Conservation (phyloP, 1,140 invertebrate genomes). For the Papilio helenus region DNA sequence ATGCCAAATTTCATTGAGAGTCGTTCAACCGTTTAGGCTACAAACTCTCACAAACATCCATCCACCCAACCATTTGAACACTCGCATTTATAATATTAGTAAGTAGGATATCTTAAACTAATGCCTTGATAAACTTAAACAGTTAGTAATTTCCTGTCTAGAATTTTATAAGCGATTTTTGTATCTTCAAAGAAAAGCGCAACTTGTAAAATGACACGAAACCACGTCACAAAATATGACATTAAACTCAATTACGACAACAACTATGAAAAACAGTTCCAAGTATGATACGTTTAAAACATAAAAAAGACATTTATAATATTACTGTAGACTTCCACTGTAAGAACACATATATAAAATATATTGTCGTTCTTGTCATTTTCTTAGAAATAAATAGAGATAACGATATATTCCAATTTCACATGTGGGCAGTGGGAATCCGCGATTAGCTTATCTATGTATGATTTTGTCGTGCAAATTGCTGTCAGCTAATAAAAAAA, state of each 20-base stretch:
- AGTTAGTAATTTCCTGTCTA: not conserved
- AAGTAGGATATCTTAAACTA: too few species aligned
- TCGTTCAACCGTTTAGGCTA: too few species aligned
- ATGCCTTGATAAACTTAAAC: not conserved
- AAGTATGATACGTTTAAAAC: not conserved
- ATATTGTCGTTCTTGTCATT: not conserved
- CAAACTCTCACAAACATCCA: too few species aligned
- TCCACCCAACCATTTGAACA: too few species aligned
- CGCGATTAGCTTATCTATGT: not conserved
- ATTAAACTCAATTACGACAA: not conserved
- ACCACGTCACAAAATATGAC: not conserved
- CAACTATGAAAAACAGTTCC: not conserved
- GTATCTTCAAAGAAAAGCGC: not conserved
- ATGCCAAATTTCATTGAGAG: too few species aligned
- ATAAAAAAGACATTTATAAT: not conserved
- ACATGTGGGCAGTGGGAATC: not conserved
- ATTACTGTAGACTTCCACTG: not conserved
- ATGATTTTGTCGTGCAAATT: constrained; percentile 2
- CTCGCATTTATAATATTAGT: too few species aligned
- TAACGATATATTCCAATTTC: not conserved
- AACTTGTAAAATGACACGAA: not conserved
- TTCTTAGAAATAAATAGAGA: not conserved
- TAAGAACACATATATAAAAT: not conserved
- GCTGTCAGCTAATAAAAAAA: not conserved
- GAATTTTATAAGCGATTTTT: not conserved